A percentile compares a stretch with the other conserved stretches of the same genome.
Conservation (phyloP, 2,113 vertebrate species). For the Thamnophis sirtalis region DNA sequence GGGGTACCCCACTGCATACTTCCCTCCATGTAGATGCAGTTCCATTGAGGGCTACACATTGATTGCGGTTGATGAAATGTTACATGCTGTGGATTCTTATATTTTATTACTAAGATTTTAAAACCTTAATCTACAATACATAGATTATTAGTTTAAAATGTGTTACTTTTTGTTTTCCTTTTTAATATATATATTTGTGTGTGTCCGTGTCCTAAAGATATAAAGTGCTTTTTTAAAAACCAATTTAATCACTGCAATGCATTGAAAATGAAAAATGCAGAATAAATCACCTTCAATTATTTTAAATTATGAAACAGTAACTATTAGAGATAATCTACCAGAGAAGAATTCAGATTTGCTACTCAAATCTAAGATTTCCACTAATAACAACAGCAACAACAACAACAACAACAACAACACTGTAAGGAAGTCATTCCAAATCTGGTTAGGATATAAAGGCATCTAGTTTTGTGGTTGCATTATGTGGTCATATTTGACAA, state of each 20-base stretch:
- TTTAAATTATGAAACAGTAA: not conserved
- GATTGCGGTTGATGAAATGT: not conserved
- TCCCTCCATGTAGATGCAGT: no score
- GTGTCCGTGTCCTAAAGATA: not conserved
- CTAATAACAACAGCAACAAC: not conserved
- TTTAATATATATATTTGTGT: not conserved
- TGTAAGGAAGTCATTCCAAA: not conserved
- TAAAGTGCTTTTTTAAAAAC: not conserved
- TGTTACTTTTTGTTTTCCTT: not conserved
- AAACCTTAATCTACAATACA: not conserved
- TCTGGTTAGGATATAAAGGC: not conserved
- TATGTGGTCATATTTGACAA: not conserved
- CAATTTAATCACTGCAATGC: not conserved
- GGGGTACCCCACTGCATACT: no score
- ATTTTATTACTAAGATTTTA: not conserved
- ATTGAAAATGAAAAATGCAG: not conserved
- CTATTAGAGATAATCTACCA: not conserved
- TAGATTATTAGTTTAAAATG: not conserved
- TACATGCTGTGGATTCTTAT: not conserved
- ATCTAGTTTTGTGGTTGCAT: not conserved
- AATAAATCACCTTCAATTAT: not conserved
- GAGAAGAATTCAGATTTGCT: not conserved
- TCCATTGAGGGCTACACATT: no score
- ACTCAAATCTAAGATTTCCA: not conserved
- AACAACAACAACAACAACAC: not conserved